Evolutionary conservation across 2,797 vertebrate species (phyloP).

Genomic region (Falco berigora): DNA sequence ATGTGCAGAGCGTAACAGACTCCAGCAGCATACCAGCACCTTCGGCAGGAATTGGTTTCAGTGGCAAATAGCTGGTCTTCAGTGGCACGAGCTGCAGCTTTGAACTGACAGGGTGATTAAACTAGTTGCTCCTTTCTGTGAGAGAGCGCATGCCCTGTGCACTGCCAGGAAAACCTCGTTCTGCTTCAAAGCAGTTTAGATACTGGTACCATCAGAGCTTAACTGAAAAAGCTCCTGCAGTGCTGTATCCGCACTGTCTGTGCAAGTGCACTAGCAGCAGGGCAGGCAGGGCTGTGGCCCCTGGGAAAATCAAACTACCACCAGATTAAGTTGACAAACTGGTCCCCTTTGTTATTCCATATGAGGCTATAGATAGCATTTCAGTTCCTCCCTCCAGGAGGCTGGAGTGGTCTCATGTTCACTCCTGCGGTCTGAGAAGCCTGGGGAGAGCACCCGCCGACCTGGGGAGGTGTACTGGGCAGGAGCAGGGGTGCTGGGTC

Average conservation of each 20-base stretch:
- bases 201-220: neutral
- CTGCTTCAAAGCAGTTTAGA: neutral
- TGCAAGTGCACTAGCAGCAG: neutral
- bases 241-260: neutral
- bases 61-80: neutral
- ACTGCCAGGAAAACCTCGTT: neutral
- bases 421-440: neutral
- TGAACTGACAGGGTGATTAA: neutral
- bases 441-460: rapidly evolving
- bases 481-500: neutral
- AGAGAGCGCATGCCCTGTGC: neutral
- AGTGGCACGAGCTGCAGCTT: neutral
- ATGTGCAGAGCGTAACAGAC: neutral
- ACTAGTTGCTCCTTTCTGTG: neutral
- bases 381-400: neutral
- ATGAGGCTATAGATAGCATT: neutral
- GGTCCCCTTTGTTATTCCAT: neutral
- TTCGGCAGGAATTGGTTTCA: neutral
- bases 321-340: too few relatives aligned
- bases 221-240: neutral
- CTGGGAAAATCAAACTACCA: neutral
- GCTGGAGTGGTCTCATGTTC: neutral
- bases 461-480: neutral
- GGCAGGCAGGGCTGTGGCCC: neutral
- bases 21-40: neutral